Base-by-base conservation (phyloP, 1,140 invertebrate species). In the Amyelois transitella region DNA sequence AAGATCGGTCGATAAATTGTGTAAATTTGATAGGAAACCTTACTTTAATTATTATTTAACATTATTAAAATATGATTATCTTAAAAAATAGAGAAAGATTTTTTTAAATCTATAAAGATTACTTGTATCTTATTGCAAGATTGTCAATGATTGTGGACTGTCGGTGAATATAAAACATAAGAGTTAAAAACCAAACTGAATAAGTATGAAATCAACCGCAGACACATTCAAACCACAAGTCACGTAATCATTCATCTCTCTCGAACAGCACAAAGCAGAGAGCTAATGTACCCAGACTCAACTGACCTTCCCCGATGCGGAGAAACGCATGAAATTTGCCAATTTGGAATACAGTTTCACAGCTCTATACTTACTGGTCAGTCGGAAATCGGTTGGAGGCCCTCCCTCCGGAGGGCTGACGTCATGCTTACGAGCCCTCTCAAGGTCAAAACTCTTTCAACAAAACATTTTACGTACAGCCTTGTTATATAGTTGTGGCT, bases 401-500 rank as follows among this genome's bases (percentile, higher is more conserved):
- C 51, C 55, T 61, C 61, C 56, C 62, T 51, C 55, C 50, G 6
- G 20, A 28, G 49, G 25, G 57, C 25, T 66, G 61, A 70, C 64
- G 67, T 70, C 61, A 70, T 50, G 43, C 58, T 50, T 43, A 32
- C 28, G 60, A 60, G 51, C 53, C 51, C 54, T 51, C 43, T 63
- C 61, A 70, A 70, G 67, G 67, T 62, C 61, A 51, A 38, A 3
- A 38, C 32, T 38, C 32, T 38, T 38, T 38, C 12, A 38, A 38
- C 12, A 38, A 12, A 38, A 38, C 32, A 12, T 38, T 14, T 14
- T 12, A 38, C 12, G 32, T 38, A 38, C 32, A n/a, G 25, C 2
- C 25, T 28, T 1, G n/a, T 12, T 38, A 38, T 14, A 38, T 38
- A 38, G n/a, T n/a, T n/a, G n/a, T n/a, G n/a, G n/a, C n/a, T n/a